Percentiles rank a stretch among this genome's conserved stretches.
These are phyloP conservation scores for Arremon aurantiirostris DNA, from an alignment of 2,797 vertebrate species.

Conservation along the genomic window DNA sequence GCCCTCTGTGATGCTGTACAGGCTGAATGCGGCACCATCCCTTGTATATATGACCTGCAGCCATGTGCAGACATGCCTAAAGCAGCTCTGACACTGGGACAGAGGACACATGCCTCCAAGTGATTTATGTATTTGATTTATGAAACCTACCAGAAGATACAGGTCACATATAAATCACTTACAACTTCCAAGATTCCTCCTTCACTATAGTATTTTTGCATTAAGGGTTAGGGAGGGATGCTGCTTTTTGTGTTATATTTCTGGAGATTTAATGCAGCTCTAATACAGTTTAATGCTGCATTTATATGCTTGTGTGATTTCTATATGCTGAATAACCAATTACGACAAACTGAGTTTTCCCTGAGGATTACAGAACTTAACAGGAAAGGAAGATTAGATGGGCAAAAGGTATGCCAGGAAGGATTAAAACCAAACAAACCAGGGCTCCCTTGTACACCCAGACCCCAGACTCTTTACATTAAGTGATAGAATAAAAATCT, in stretches of 20 bases:
- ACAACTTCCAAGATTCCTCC: neutral
- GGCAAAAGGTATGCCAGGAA: neutral
- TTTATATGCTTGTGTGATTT: neutral
- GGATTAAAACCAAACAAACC: neutral
- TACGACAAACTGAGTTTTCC: neutral
- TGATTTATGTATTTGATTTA: neutral
- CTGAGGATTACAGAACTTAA: neutral
- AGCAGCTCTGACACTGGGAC: neutral
- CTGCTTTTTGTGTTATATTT: neutral
- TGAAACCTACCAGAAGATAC: neutral
- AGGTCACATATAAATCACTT: neutral
- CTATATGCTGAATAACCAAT: neutral
- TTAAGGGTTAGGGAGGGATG: neutral
- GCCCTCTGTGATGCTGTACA: neutral
- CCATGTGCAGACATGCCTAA: accelerated
- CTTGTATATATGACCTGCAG: neutral
- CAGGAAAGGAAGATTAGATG: neutral
- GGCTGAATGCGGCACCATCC: neutral
- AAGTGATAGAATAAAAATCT: neutral
- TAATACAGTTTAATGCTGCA: neutral
- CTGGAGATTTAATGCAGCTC: neutral
- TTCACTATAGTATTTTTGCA: neutral
- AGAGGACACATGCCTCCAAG: neutral
- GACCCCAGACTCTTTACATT: neutral
- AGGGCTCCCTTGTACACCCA: neutral